Evolutionary conservation across 2,797 vertebrate genomes (phyloP).

Genomic region (Mastacembelus armatus): DNA sequence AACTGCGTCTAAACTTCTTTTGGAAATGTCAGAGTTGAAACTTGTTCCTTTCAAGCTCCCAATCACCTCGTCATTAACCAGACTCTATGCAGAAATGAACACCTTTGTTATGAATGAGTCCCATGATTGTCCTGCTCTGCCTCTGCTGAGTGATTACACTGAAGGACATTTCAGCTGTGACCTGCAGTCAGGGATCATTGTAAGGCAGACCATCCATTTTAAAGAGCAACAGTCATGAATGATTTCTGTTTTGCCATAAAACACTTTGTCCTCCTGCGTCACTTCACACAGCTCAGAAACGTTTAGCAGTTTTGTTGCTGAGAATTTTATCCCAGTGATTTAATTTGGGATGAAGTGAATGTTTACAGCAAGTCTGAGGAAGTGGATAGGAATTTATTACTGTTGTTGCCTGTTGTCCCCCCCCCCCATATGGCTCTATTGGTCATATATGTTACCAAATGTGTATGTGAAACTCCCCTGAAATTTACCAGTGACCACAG

Average conservation of each 20-base stretch:
- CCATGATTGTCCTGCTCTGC: not conserved
- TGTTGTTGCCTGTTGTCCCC: not conserved
- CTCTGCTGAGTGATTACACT: not conserved
- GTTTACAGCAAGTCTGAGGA: not conserved
- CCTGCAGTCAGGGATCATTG: not conserved
- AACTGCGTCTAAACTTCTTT: no score
- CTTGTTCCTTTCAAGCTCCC: not conserved
- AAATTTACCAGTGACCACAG: constrained; percentile 25
- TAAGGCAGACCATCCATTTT: not conserved
- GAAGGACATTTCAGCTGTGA: constrained; percentile 1
- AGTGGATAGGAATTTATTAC: not conserved
- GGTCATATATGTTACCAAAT: no score
- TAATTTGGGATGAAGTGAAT: not conserved
- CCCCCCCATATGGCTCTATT: no score
- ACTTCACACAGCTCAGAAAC: not conserved
- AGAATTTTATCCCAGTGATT: not conserved
- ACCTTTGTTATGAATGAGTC: not conserved
- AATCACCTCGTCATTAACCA: not conserved
- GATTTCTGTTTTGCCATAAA: no score
- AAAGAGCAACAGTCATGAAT: no score
- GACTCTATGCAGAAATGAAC: no score
- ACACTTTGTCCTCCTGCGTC: no score
- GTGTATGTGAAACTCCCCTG: constrained; percentile 5
- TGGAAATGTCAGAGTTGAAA: no score
- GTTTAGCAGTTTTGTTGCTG: not conserved